Evolutionary conservation across 2,113 vertebrate genomes (phyloP).

Genomic region (Scomber scombrus): DNA sequence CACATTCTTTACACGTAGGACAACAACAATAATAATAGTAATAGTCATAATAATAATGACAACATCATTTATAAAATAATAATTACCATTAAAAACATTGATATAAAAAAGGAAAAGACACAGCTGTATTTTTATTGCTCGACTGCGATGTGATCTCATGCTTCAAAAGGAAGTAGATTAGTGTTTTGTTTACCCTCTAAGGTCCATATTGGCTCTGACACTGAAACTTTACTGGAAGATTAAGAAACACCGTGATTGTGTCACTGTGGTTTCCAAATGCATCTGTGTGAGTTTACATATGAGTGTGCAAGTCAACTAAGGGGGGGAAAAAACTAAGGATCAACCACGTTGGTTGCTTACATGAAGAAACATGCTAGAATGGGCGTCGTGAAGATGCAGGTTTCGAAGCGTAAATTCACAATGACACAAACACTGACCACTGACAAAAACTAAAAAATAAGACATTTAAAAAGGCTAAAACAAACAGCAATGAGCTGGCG

Average conservation of each 20-base stretch:
- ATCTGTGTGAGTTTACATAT: slow-evolving; percentile 34
- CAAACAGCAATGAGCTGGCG: slow-evolving; percentile 86
- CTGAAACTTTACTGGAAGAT: slow-evolving; percentile 51
- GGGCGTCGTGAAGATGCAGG: slow-evolving; percentile 43
- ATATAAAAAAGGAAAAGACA: slow-evolving; percentile 66
- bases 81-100: slow-evolving; percentile 65
- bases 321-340: slow-evolving; percentile 1
- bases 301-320: slow-evolving; percentile 50
- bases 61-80: slow-evolving; percentile 75
- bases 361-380: slow-evolving; percentile 59
- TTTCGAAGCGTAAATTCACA: slow-evolving; percentile 67
- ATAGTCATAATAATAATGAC: slow-evolving; percentile 82
- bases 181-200: slow-evolving; percentile 63
- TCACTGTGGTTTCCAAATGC: slow-evolving; percentile 46
- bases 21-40: slow-evolving; percentile 84
- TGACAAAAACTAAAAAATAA: slow-evolving; percentile 64
- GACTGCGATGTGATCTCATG: slow-evolving; percentile 47
- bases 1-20: slow-evolving; percentile 81
- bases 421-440: slow-evolving; percentile 75
- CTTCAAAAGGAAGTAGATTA: slow-evolving; percentile 42
- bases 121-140: slow-evolving; percentile 56
- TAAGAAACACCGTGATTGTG: slow-evolving; percentile 50
- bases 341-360: slow-evolving; percentile 35
- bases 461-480: slow-evolving; percentile 80
- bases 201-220: slow-evolving; percentile 70